These are phyloP conservation scores for Apamea sordens DNA, from an alignment of 2,888 invertebrate species.

Conservation along the genomic window DNA sequence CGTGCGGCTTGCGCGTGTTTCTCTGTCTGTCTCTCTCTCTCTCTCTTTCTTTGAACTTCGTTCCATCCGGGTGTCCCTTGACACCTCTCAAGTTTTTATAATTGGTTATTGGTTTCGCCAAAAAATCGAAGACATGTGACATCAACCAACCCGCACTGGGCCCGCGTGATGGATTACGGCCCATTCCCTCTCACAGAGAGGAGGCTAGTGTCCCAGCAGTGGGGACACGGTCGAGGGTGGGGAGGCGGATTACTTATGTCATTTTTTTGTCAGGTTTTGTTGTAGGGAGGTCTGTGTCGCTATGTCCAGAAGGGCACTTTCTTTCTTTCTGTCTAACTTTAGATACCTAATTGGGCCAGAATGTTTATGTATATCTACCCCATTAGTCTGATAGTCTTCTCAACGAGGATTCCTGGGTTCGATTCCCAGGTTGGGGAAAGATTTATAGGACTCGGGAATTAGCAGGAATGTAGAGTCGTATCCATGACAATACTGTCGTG, in stretches of 20 bases:
- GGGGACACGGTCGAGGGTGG: too few relatives aligned
- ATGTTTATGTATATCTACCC: background rate
- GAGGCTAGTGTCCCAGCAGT: too few relatives aligned
- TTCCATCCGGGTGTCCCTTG: too few relatives aligned
- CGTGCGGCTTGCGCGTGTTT: too few relatives aligned
- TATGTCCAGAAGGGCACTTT: background rate
- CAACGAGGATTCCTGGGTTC: background rate
- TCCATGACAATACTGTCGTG: background rate
- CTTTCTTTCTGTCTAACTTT: background rate
- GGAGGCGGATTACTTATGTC: too few relatives aligned
- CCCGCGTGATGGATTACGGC: too few relatives aligned
- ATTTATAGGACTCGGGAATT: background rate
- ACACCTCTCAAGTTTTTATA: too few relatives aligned
- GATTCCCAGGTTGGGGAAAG: background rate
- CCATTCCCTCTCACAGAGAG: too few relatives aligned
- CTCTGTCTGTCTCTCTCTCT: too few relatives aligned
- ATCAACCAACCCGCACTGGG: too few relatives aligned
- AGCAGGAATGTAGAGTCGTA: background rate
- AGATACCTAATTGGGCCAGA: background rate
- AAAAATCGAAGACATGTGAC: too few relatives aligned
- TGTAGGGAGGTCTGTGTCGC: background rate
- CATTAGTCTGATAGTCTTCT: background rate
- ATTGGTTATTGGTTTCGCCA: slow-evolving; percentile 13
- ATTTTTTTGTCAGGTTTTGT: background rate
- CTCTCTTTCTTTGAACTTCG: too few relatives aligned